These are phyloP conservation scores for Chamaetylas fuelleborni DNA, from an alignment of 2,113 vertebrate species.

Conservation along the genomic window DNA sequence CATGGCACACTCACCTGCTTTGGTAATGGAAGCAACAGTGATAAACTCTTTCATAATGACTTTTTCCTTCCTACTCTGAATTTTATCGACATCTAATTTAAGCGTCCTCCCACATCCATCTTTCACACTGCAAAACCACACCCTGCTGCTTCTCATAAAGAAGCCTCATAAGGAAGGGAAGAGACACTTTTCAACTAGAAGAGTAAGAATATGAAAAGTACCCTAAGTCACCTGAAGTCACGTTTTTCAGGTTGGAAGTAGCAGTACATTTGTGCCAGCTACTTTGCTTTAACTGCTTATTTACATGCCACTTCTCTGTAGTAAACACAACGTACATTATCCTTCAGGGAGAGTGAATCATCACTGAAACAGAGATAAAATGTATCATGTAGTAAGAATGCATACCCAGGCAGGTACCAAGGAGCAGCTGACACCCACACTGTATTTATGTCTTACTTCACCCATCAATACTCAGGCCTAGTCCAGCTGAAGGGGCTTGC, in stretches of 20 bases:
- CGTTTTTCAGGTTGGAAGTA: background rate
- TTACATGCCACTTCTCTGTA: background rate
- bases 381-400: background rate
- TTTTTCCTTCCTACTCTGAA: background rate
- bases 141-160: background rate
- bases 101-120: background rate
- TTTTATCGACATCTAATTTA: background rate
- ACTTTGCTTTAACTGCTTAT: background rate
- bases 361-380: slow-evolving; percentile 26
- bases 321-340: background rate
- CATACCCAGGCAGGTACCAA: background rate
- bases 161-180: background rate
- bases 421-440: background rate
- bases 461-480: background rate
- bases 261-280: background rate
- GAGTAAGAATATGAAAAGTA: background rate
- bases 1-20: background rate
- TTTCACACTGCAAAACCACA: background rate
- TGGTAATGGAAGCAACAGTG: background rate
- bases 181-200: background rate
- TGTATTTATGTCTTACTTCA: background rate
- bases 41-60: background rate
- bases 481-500: background rate
- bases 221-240: background rate
- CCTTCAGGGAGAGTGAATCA: slow-evolving; percentile 19